Evolutionary conservation across 2,797 vertebrate genomes (phyloP), one percentile per base, ranked within the genome.

Genomic region (Taeniopygia guttata): DNA sequence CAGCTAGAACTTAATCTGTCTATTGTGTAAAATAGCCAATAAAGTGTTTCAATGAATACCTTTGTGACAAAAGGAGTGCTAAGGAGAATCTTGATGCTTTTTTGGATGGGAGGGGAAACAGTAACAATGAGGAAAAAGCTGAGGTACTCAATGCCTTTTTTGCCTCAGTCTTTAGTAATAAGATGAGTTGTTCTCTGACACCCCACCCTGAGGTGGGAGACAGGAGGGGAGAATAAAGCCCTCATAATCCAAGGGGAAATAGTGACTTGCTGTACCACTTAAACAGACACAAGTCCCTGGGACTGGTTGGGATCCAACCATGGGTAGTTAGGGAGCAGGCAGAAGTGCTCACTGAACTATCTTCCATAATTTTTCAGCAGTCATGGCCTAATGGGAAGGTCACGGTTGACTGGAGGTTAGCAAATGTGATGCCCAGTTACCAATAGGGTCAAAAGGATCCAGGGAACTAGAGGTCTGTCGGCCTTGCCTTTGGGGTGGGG

Each of bases 361-460:
- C 26, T 67, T 34, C 46, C 25, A 23, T 30, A 10, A 27, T 60
- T 74, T 40, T 40, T 51, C 46, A 46, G 40, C 8, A 34, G 26
- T 48, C 34, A 13, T 67, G 25, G 26, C 22, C 48, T 42, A 74
- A 60, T 16, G 21, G 40, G 17, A 42, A 54, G 15, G 54, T 40
- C 60, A 27, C 15, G 48, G 25, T 23, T 59, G 40, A 18, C 30
- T 32, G 68, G 12, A 67, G 17, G 10, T 48, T 54, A 26, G 30
- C 18, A 81, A 60, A 60, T 23, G 21, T 19, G 21, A 54, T 17
- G 15, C 17, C 26, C 46, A 36, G 18, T 54, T 67, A 48, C 34
- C 67, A 67, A 40, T 1, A 27, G 26, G 15, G 21, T 38, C 0
- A 0, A 38, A 52, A 73, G 12, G 34, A 88, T 60, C 8, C 21